Evolutionary conservation across 1,140 invertebrate species (phyloP), one percentile per base, ranked within the genome.

Genomic region (Danaus melanippus): DNA sequence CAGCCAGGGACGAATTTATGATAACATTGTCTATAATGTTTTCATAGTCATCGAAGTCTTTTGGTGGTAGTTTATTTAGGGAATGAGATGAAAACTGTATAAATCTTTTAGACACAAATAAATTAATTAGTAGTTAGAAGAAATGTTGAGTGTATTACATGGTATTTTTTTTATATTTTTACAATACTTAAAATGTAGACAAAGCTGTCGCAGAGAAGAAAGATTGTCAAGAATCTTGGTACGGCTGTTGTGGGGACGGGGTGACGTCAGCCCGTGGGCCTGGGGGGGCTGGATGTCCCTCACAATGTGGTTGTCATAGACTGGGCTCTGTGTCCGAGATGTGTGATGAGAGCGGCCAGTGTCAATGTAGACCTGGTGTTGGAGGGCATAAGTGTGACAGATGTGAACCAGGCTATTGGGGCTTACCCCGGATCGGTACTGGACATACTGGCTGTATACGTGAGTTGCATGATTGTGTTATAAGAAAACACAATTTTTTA

Each of bases 171-270:
- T 10, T 15, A 15, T 9, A 15, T 15, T 15, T 15, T 15, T 15
- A 15, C 15, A 15, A 15, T 15, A 15, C 15, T 15, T 15, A 45
- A 12, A 8, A 55, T 64, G 10, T 49, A 88, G 85, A 88, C 47
- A 88, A 87, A 71, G 64, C 75, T 15, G 66, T 81, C 39, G 62
- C 69, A 6, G 87, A 89, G 57, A 89, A 87, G 66, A 90, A 89
- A 62, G 87, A 87, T 17, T 95, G 94, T 72, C 89, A 90, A 59
- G 92, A 93, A 53, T 92, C 92, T 0, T 92, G 92, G 90, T 92
- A 91, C 73, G 96, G 96, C 0, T 98, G 97, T 76, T 98, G 97
- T 79, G 92, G 93, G 0, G 96, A 98, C 74, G 93, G 92, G 10
- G 92, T 93, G 61, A 97, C 95, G 0, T 79, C 92, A 0, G 94